Conservation (phyloP, 2,888 invertebrate species). For the Tipula confusa region DNA sequence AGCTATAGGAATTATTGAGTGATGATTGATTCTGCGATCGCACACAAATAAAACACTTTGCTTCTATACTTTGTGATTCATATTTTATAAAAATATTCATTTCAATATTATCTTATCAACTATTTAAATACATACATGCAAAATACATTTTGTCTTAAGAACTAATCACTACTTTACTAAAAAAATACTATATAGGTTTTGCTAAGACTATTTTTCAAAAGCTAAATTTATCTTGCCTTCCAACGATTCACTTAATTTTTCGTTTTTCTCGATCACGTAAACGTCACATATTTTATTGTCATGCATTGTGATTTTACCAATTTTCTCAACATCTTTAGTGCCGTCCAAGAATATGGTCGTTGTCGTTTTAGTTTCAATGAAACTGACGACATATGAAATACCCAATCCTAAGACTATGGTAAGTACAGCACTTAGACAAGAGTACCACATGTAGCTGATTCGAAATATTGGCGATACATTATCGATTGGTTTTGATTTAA, state of each 20-base stretch:
- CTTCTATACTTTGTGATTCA: neutral
- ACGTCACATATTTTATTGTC: neutral
- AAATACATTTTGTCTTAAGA: neutral
- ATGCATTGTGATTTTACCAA: neutral
- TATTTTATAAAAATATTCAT: neutral
- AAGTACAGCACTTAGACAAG: conserved; percentile 69
- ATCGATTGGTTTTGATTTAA: conserved; percentile 34
- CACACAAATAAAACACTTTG: too few relatives aligned
- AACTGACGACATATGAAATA: conserved; percentile 59
- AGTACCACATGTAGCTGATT: conserved; percentile 89
- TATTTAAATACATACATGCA: conserved; percentile 1
- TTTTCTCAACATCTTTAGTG: neutral
- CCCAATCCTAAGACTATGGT: conserved; percentile 69
- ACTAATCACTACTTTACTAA: neutral
- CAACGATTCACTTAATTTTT: neutral
- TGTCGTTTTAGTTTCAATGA: conserved; percentile 34
- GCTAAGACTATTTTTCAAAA: neutral
- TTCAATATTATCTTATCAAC: neutral
- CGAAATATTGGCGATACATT: conserved; percentile 58
- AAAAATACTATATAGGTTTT: neutral
- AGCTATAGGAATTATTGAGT: too few relatives aligned
- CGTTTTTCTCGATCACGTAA: neutral
- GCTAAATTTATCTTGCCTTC: neutral
- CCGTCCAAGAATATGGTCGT: neutral
- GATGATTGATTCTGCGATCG: too few relatives aligned